phyloP scores from a whole-genome alignment of 2,113 vertebrate species.

The Hippotragus niger region DNA sequence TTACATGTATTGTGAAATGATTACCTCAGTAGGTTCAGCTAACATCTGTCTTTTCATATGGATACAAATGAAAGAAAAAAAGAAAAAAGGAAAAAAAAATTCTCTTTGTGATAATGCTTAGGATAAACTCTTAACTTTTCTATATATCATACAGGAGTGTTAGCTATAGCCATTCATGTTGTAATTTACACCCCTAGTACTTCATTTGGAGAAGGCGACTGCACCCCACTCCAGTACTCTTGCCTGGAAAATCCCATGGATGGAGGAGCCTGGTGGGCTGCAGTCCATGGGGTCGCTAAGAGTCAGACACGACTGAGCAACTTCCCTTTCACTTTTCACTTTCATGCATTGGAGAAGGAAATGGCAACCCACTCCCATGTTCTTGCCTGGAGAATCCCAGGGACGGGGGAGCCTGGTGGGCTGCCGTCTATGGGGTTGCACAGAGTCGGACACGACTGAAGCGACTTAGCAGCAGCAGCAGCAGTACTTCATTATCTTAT shows the following conservation, averaged over 20 bases:
- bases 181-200: not conserved
- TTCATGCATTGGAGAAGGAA: too few relatives aligned
- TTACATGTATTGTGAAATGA: not conserved
- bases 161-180: not conserved
- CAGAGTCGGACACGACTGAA: accelerated
- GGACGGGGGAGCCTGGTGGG: too few relatives aligned
- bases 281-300: too few relatives aligned
- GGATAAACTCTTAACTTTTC: not conserved
- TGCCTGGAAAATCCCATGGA: too few relatives aligned
- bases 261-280: too few relatives aligned
- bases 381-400: too few relatives aligned
- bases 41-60: not conserved
- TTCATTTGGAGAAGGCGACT: not conserved
- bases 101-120: not conserved
- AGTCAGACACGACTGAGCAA: too few relatives aligned
- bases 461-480: too few relatives aligned
- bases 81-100: not conserved
- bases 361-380: too few relatives aligned
- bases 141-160: not conserved
- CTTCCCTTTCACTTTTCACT: too few relatives aligned
- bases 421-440: accelerated
- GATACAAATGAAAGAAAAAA: not conserved
- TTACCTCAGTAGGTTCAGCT: not conserved
- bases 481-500: not conserved
- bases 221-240: too few relatives aligned